Percentiles rank a stretch among this genome's conserved stretches.
These are phyloP conservation scores for Labia minor DNA, from an alignment of 2,888 invertebrate genomes.

Conservation along the genomic window DNA sequence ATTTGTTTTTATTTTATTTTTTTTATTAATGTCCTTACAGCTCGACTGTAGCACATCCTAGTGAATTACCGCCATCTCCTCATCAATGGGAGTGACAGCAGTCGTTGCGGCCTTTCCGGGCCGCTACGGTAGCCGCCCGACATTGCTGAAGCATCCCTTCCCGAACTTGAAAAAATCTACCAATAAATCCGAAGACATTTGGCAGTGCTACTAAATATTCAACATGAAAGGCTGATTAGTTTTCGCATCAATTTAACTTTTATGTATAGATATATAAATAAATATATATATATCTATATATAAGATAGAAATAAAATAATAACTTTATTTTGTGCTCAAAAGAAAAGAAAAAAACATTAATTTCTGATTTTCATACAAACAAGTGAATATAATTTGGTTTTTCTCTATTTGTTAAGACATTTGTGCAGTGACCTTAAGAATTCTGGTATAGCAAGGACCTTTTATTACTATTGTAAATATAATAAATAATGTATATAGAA, in stretches of 20 bases:
- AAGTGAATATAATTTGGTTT: background rate
- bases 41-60: conserved; percentile 93
- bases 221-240: conserved; percentile 14
- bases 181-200: background rate
- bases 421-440: background rate
- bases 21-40: conserved; percentile 53
- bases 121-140: conserved; percentile 16
- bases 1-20: conserved; percentile 21
- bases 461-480: background rate
- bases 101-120: conserved; percentile 14
- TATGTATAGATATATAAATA: no score
- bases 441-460: background rate
- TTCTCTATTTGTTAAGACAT: background rate
- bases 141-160: conserved; percentile 17
- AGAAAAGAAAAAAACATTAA: background rate
- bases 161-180: conserved; percentile 9
- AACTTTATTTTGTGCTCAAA: conserved; percentile 3
- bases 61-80: conserved; percentile 95
- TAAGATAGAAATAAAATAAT: background rate
- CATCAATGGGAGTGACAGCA: conserved; percentile 87
- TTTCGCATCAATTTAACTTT: conserved; percentile 14
- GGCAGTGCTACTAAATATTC: background rate
- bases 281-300: no score
- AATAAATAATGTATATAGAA: background rate
- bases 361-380: background rate